These are phyloP conservation scores for Rhynchomys soricoides DNA, from an alignment of 2,113 vertebrate genomes.

Conservation along the genomic window DNA sequence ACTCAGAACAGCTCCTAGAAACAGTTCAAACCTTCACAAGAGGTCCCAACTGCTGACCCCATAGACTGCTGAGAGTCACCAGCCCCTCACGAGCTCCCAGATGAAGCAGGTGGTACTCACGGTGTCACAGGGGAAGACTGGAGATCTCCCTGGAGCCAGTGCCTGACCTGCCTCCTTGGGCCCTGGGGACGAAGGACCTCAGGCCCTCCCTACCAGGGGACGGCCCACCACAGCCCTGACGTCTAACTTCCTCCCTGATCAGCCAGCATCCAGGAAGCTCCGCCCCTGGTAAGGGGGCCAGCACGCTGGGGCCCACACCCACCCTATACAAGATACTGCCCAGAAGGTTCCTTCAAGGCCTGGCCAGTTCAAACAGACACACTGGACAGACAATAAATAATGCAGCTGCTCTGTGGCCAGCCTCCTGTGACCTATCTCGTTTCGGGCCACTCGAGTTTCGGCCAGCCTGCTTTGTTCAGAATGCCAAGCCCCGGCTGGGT, in stretches of 20 bases:
- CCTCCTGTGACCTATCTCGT: constrained; percentile 84
- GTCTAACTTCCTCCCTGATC: constrained; percentile 69
- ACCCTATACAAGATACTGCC: not conserved
- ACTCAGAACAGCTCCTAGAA: not conserved
- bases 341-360: not conserved
- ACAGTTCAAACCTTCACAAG: rapidly evolving
- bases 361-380: not conserved
- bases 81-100: not conserved
- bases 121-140: not conserved
- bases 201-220: not conserved
- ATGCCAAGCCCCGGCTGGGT: not conserved
- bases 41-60: not conserved
- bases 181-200: constrained; percentile 12
- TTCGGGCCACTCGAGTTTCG: constrained; percentile 88
- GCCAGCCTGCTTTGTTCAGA: constrained; percentile 5
- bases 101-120: constrained; percentile 54
- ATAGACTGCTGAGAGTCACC: not conserved
- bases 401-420: constrained; percentile 78
- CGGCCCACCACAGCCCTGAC: not conserved
- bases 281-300: constrained; percentile 60
- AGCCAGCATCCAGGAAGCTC: constrained; percentile 69
- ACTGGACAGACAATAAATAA: constrained; percentile 89
- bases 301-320: not conserved
- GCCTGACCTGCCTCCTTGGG: not conserved
- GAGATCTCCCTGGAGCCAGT: not conserved